Evolutionary conservation across 1,140 invertebrate genomes (phyloP), one percentile per base, ranked within the genome.

Genomic region (Pteromalus puparum): DNA sequence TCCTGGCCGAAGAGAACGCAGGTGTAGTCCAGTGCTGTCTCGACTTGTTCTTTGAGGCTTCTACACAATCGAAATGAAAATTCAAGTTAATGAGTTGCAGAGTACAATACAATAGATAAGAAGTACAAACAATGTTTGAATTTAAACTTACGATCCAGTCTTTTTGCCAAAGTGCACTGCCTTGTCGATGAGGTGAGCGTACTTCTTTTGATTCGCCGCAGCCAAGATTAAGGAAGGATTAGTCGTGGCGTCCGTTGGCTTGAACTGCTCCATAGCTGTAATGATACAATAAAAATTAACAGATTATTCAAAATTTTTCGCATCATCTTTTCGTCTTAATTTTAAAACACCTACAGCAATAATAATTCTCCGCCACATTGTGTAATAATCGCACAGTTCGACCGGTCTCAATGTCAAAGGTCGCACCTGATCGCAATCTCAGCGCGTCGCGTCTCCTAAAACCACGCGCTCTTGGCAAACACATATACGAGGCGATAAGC

Each of bases 191-290:
- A 99, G 93, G 85, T 96, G 94, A 88, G 97, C 95, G 92, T 99
- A 99, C 90, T 98, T 97, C 21, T 97, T 96, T 95, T 99, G 96
- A 88, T 95, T 96, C 28, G 98, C 96, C 18, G 99, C 99, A 85
- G 97, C 96, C 81, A 99, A 93, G 84, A 99, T 99, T 2, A 99
- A 94, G 3, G 99, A 99, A 12, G 99, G 99, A 94, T 99, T 99
- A 28, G 99, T 99, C 0, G 99, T 99, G 21, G 99, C 99, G 97
- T 99, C 99, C n/a, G 98, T 99, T 15, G 99, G 99, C 91, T 98
- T 97, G 93, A 98, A 99, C 87, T 97, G 96, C 91, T 98, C 97
- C 95, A 99, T 99, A 4, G 97, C 98, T 99, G 90, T 87, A 94
- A 48, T 15, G 13, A 13, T 4, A 48, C 10, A 42, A 42, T 42